phyloP scores from a whole-genome alignment of 2,797 vertebrate genomes.

The Tarsius wallacei region DNA sequence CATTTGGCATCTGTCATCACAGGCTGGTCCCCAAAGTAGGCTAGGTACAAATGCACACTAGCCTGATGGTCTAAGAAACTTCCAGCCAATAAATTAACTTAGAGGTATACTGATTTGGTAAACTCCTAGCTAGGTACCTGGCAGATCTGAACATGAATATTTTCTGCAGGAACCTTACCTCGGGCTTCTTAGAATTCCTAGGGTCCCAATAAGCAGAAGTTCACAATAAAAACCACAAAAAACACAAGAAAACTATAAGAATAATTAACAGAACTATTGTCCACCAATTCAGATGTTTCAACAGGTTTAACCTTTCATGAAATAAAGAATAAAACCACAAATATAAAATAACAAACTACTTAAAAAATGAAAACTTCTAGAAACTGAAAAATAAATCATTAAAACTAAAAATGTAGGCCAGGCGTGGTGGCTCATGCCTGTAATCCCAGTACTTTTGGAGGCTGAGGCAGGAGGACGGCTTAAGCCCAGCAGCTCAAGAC shows the following conservation, averaged over 20 bases:
- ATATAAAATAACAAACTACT: slow-evolving; percentile 20
- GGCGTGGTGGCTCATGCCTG: background rate
- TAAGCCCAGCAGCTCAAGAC: background rate
- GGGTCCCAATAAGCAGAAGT: background rate
- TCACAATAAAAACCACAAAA: slow-evolving; percentile 19
- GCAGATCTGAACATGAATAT: background rate
- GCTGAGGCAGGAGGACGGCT: background rate
- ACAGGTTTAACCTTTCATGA: background rate
- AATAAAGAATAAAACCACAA: background rate
- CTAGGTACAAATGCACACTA: background rate
- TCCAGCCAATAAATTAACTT: background rate
- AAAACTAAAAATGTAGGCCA: background rate
- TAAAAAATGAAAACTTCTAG: background rate
- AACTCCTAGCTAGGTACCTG: background rate
- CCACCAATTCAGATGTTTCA: background rate
- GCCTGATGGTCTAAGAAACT: background rate
- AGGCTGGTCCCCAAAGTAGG: background rate
- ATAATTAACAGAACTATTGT: background rate
- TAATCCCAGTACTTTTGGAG: background rate
- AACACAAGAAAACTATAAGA: background rate
- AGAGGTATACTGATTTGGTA: background rate
- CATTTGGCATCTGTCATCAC: background rate
- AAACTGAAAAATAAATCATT: background rate
- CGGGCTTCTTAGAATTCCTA: background rate
- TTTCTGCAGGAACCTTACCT: background rate